Conservation (phyloP, 2,113 vertebrate genomes). For the Chaetodon auriga region DNA sequence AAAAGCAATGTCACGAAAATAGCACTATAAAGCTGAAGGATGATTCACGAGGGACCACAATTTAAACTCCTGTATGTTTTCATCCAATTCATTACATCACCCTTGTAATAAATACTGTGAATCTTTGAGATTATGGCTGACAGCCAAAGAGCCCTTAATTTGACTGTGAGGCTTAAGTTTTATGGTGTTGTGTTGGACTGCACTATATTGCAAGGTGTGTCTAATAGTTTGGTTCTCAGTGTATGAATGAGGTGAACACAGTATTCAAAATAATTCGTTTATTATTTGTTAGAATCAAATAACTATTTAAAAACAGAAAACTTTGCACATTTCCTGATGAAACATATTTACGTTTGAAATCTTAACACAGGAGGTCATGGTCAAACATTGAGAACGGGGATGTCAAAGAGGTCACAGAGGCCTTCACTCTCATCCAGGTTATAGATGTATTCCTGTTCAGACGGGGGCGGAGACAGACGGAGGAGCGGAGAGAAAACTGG, state of each 20-base stretch:
- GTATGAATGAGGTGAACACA: background rate
- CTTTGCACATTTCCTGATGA: background rate
- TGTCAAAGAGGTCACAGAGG: slow-evolving; percentile 92
- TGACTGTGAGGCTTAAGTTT: too few species aligned
- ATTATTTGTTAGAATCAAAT: slow-evolving; percentile 44
- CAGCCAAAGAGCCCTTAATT: too few species aligned
- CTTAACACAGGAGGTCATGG: slow-evolving; percentile 16
- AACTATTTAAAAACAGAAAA: slow-evolving; percentile 28
- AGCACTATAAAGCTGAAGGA: background rate
- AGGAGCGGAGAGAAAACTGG: slow-evolving; percentile 92
- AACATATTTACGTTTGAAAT: background rate
- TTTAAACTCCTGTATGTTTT: background rate
- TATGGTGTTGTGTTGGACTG: background rate
- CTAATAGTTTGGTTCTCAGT: background rate
- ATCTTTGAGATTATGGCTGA: too few species aligned
- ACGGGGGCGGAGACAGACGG: slow-evolving; percentile 87
- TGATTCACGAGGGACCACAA: background rate
- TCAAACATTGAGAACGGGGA: slow-evolving; percentile 93
- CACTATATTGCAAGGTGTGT: background rate
- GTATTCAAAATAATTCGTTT: slow-evolving; percentile 19
- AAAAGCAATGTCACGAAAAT: background rate
- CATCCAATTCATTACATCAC: background rate
- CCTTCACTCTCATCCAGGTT: slow-evolving; percentile 93
- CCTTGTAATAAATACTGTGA: background rate
- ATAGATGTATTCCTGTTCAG: slow-evolving; percentile 91